phyloP scores from a whole-genome alignment of 2,888 invertebrate species.

The Platerodrilus igneus region DNA sequence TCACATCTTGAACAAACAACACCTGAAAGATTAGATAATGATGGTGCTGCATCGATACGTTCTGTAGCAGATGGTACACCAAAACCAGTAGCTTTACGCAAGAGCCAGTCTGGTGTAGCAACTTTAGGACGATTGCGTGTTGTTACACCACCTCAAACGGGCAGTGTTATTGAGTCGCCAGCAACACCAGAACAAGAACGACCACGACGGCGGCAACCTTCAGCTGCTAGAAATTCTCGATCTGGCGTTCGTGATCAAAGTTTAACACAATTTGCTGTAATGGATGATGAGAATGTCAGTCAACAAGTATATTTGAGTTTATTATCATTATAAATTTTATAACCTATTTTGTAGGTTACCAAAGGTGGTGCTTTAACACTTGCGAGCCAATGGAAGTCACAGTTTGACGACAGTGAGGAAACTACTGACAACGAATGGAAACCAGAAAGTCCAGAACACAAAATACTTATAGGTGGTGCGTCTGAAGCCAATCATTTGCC shows the following conservation, averaged over 20 bases:
- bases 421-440: slow-evolving; percentile 94
- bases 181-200: slow-evolving; percentile 46
- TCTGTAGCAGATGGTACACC: slow-evolving; percentile 47
- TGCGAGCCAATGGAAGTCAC: slow-evolving; percentile 93
- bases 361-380: slow-evolving; percentile 84
- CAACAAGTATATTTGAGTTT: slow-evolving; percentile 60
- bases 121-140: slow-evolving; percentile 71
- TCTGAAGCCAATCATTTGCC: slow-evolving; percentile 40
- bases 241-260: slow-evolving; percentile 70
- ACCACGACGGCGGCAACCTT: slow-evolving; percentile 40
- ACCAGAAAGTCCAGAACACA: slow-evolving; percentile 67
- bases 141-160: slow-evolving; percentile 49
- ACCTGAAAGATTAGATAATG: slow-evolving; percentile 57
- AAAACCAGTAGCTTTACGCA: slow-evolving; percentile 43
- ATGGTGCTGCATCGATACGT: slow-evolving; percentile 58
- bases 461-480: slow-evolving; percentile 32
- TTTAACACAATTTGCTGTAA: slow-evolving; percentile 84
- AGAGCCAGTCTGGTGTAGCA: slow-evolving; percentile 56
- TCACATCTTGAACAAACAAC: slow-evolving; percentile 46
- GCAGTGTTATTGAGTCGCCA: slow-evolving; percentile 39
- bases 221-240: slow-evolving; percentile 46
- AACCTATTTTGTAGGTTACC: slow-evolving; percentile 62
- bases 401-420: slow-evolving; percentile 93
- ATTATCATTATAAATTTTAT: slow-evolving; percentile 25
- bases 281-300: slow-evolving; percentile 90